Conservation (phyloP, 1,140 invertebrate species). For the Atta cephalotes region DNA sequence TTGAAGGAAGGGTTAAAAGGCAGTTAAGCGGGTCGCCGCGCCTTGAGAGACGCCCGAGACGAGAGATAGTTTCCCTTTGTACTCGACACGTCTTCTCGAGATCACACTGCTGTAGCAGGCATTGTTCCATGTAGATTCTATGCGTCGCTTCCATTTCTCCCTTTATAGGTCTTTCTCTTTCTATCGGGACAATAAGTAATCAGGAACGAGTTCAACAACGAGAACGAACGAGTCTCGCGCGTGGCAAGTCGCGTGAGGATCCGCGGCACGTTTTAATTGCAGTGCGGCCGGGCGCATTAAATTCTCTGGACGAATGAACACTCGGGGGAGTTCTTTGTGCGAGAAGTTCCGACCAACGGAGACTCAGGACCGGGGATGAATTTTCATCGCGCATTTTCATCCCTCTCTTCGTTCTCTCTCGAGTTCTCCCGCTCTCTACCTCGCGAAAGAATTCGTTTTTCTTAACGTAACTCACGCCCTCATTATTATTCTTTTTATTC, state of each 20-base stretch:
- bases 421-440: neutral
- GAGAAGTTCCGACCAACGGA: slow-evolving; percentile 51
- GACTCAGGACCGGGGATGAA: neutral
- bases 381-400: slow-evolving; percentile 50
- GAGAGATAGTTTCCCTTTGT: slow-evolving; percentile 59
- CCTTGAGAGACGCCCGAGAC: slow-evolving; percentile 42
- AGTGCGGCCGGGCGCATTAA: slow-evolving; percentile 46
- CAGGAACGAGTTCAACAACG: slow-evolving; percentile 17
- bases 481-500: slow-evolving; percentile 4
- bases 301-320: slow-evolving; percentile 60
- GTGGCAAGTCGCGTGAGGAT: slow-evolving; percentile 19
- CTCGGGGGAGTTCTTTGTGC: slow-evolving; percentile 55
- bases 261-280: slow-evolving; percentile 56
- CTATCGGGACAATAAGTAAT: slow-evolving; percentile 56
- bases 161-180: neutral
- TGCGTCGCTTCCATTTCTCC: slow-evolving; percentile 8
- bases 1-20: slow-evolving; percentile 62
- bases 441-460: slow-evolving; percentile 39
- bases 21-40: slow-evolving; percentile 56
- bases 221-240: neutral
- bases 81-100: slow-evolving; percentile 43
- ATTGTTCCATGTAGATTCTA: slow-evolving; percentile 55
- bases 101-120: neutral
- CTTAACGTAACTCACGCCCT: slow-evolving; percentile 17
- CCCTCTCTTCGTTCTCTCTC: neutral